Base-by-base conservation (phyloP, 2,797 vertebrate species). In the Ctenopoma kingsleyae region DNA sequence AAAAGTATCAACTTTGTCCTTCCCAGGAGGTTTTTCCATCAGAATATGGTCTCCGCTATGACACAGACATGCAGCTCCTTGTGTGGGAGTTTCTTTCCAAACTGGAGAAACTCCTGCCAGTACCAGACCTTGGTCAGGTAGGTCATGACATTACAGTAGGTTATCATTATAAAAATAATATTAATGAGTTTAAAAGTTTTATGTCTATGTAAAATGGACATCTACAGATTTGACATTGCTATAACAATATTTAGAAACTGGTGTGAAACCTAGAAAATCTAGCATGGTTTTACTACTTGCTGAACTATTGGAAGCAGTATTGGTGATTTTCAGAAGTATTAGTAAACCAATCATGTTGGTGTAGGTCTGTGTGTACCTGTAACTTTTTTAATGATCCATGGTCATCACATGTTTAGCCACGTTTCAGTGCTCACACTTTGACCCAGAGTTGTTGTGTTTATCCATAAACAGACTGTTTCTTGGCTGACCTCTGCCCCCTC, bases 81-180 rank as follows among this genome's bases (percentile, higher is more conserved):
- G 74, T 87, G 40, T 90, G 88, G 89, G 90, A 91, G 62, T 85
- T 91, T 67, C 89, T 92, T 10, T 91, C 83, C 22, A 90, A 88
- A 68, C 68, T 92, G 67, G 86, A 92, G 69, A 88, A 86, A 52
- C 82, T 91, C 7, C 72, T 90, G 44, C 89, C 87, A 0, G 88
- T 91, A 5, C 87, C 87, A 64, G 86, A 91, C 80, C 89, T 92
- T 17, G 57, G 78, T 41, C 86, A 91, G 83, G 91, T 92, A 59
- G 40, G 72, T 65, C 4, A 17, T 51, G 11, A 55, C 15, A 2
- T 23, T 3, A n/a, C 46, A n/a, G n/a, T n/a, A n/a, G n/a, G 41
- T 20, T 32, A 8, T 38, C 1, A 17, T 16, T 19, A 20, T 5
- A 16, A 38, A 57, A 12, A 8, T 12, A n/a, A 9, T 43, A 6